Conservation (phyloP, 2,113 vertebrate genomes). For the Taurulus bubalis region DNA sequence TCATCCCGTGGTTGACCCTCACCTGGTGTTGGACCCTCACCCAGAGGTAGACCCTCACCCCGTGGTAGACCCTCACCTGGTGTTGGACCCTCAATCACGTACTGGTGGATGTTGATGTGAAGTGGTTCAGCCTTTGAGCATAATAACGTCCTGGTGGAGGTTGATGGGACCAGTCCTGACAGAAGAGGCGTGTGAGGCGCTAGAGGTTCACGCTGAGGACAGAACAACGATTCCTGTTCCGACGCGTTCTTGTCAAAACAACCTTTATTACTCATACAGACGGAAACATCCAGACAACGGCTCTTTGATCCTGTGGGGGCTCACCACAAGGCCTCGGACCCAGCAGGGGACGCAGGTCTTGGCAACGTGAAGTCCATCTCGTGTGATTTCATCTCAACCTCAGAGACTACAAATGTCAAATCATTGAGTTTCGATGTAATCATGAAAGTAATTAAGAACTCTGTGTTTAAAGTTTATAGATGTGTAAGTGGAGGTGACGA, state of each 20-base stretch:
- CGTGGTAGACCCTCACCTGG: too few species aligned
- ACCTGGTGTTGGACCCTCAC: too few species aligned
- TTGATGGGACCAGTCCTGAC: constrained; percentile 47
- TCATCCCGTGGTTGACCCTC: too few species aligned
- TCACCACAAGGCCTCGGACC: constrained; percentile 1
- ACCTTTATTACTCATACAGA: constrained; percentile 62
- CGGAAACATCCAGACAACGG: constrained; percentile 40
- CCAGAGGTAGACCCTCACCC: too few species aligned
- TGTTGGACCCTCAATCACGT: too few species aligned
- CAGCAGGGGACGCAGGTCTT: not conserved
- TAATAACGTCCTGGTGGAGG: constrained; percentile 28
- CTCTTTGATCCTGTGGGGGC: constrained; percentile 49
- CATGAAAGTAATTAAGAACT: not conserved
- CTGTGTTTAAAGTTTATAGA: too few species aligned
- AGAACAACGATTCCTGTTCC: constrained; percentile 41
- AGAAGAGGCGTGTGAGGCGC: not conserved
- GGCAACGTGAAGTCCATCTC: not conserved
- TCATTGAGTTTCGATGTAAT: not conserved
- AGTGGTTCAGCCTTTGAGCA: not conserved
- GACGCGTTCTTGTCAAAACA: constrained; percentile 71
- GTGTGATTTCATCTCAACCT: not conserved
- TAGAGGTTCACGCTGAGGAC: constrained; percentile 66
- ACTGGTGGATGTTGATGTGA: not conserved
- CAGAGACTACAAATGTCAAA: not conserved
- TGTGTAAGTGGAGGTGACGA: too few species aligned